Percentiles rank a stretch among this genome's conserved stretches.
Evolutionary conservation across 2,113 vertebrate genomes (phyloP).

Genomic region (Tringa solitaria): DNA sequence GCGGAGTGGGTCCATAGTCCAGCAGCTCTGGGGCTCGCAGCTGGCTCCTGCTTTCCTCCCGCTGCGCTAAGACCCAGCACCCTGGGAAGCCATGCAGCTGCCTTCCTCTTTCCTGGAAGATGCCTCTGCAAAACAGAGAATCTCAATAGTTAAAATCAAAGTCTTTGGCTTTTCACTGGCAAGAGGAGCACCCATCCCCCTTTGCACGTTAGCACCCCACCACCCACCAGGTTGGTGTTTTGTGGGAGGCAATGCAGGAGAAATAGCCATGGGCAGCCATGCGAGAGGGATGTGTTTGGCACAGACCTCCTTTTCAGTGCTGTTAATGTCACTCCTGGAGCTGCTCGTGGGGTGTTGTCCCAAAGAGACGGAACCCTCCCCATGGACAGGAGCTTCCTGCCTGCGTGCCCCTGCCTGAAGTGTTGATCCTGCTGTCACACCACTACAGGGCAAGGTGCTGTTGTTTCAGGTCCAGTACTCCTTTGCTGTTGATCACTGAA

Average conservation of each 20-base stretch:
- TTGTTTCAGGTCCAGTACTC: background rate
- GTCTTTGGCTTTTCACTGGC: background rate
- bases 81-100: fast-evolving
- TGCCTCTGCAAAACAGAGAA: background rate
- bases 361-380: background rate
- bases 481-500: background rate
- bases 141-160: background rate
- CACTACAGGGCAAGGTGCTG: background rate
- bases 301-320: background rate
- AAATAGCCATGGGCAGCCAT: background rate
- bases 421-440: background rate
- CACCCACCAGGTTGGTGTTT: background rate
- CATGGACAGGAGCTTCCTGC: background rate
- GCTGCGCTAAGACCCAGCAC: fast-evolving
- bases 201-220: fast-evolving
- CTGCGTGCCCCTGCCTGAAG: background rate
- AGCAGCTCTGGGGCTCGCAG: background rate
- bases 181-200: background rate
- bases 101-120: background rate
- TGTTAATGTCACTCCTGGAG: background rate
- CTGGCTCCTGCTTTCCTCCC: background rate
- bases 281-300: background rate
- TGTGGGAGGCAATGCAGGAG: background rate
- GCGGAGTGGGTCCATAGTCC: background rate
- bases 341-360: background rate